Evolutionary conservation across 2,888 invertebrate genomes (phyloP).

Genomic region (Brachyptera putata): DNA sequence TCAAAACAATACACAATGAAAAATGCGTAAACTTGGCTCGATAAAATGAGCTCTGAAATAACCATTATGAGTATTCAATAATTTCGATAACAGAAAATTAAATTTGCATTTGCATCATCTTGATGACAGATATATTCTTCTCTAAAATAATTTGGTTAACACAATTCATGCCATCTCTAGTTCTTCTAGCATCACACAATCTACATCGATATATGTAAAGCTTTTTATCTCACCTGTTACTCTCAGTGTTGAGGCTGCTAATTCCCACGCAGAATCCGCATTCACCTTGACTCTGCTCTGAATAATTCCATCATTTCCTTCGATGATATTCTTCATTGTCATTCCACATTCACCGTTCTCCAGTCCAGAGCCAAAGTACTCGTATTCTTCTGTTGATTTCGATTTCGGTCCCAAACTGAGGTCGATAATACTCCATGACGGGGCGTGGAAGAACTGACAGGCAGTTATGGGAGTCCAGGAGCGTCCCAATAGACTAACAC

Average conservation of each 20-base stretch:
- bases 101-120: too few relatives aligned
- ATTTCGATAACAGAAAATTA: too few relatives aligned
- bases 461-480: background rate
- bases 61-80: too few relatives aligned
- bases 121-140: too few relatives aligned
- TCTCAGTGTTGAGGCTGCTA: background rate
- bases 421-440: background rate
- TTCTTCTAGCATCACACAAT: too few relatives aligned
- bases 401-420: background rate
- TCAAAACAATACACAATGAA: too few relatives aligned
- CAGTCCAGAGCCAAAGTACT: background rate
- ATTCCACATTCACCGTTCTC: slow-evolving; percentile 7
- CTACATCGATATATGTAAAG: too few relatives aligned
- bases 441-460: slow-evolving; percentile 6
- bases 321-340: background rate
- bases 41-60: too few relatives aligned
- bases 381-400: too few relatives aligned
- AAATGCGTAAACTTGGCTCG: too few relatives aligned
- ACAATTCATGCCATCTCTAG: too few relatives aligned
- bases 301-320: background rate
- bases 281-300: background rate
- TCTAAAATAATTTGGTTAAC: too few relatives aligned
- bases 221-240: slow-evolving; percentile 13
- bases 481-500: background rate
- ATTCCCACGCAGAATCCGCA: background rate